Conservation (phyloP, 1,140 invertebrate genomes). For the Stenopsyche tienmushanensis region DNA sequence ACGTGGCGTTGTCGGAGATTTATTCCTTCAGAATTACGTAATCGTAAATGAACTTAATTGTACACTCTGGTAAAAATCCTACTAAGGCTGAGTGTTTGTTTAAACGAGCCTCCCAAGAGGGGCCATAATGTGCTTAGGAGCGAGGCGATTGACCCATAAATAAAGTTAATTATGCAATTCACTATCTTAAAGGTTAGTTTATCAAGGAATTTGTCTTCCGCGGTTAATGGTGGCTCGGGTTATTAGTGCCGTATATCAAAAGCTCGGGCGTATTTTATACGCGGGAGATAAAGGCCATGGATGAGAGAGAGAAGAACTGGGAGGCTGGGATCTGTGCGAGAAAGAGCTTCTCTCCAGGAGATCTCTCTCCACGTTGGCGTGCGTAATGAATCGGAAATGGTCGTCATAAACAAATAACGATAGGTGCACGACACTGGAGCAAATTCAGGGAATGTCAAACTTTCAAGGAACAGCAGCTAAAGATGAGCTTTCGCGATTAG, state of each 20-base stretch:
- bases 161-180: slow-evolving; percentile 21
- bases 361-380: slow-evolving; percentile 20
- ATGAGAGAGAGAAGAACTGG: not conserved
- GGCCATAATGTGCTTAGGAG: too few species aligned
- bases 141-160: slow-evolving; percentile 22
- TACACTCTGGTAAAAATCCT: too few species aligned
- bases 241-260: slow-evolving; percentile 20
- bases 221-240: slow-evolving; percentile 13
- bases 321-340: not conserved
- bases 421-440: too few species aligned
- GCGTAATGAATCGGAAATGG: slow-evolving; percentile 38
- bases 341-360: slow-evolving; percentile 18
- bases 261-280: slow-evolving; percentile 2
- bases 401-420: slow-evolving; percentile 35
- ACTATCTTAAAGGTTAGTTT: slow-evolving; percentile 9
- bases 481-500: too few species aligned
- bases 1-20: too few species aligned
- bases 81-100: too few species aligned
- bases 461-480: too few species aligned
- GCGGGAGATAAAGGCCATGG: not conserved
- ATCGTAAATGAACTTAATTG: too few species aligned
- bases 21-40: too few species aligned
- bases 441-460: too few species aligned
- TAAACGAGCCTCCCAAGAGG: too few species aligned
- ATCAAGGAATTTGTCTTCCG: slow-evolving; percentile 20